Evolutionary conservation across 2,113 vertebrate species (phyloP).

Genomic region (Periophthalmus modestus): DNA sequence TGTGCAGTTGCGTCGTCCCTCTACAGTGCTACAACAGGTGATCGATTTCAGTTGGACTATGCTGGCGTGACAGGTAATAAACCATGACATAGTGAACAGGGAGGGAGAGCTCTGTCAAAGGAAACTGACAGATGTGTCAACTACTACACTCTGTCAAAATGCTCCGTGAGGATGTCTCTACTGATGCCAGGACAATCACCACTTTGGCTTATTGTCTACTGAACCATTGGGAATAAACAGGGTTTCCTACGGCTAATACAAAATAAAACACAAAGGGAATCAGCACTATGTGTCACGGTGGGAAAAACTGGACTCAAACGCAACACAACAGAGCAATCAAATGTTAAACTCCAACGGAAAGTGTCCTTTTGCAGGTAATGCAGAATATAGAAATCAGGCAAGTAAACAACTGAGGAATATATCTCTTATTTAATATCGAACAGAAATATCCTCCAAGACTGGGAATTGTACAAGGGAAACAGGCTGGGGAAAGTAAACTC

Average conservation of each 20-base stretch:
- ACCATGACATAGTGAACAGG: neutral
- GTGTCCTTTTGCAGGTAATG: too few relatives aligned
- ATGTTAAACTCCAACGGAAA: too few relatives aligned
- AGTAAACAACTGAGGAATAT: too few relatives aligned
- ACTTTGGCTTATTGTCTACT: neutral
- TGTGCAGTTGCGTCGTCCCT: constrained; percentile 44
- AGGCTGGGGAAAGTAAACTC: too few relatives aligned
- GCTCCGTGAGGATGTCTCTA: neutral
- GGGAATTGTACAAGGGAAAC: too few relatives aligned
- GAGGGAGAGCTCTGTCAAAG: constrained; percentile 1
- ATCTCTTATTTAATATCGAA: too few relatives aligned
- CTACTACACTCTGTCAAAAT: neutral
- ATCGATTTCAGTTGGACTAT: constrained; percentile 49
- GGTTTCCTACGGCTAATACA: neutral
- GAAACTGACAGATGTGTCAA: neutral
- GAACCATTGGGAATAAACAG: neutral
- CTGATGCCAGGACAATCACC: neutral
- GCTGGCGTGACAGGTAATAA: neutral
- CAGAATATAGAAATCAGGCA: too few relatives aligned
- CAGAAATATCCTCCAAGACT: too few relatives aligned
- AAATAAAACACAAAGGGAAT: neutral
- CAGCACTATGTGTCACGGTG: too few relatives aligned
- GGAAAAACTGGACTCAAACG: too few relatives aligned
- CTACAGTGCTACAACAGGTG: constrained; percentile 22
- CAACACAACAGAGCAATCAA: too few relatives aligned